Conservation (phyloP, 2,797 vertebrate species). For the Phoebastria nigripes region DNA sequence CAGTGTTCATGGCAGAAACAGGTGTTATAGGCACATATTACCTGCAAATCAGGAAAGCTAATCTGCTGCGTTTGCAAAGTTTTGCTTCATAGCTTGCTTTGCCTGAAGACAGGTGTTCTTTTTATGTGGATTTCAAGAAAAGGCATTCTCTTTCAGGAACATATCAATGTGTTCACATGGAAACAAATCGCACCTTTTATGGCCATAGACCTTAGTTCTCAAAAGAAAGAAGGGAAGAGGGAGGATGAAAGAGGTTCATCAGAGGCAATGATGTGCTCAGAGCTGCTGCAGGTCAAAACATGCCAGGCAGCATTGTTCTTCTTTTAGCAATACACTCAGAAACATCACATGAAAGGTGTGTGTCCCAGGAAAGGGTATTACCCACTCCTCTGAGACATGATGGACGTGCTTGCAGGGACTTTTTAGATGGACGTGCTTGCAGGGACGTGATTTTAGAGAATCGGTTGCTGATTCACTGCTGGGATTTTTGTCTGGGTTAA, state of each 20-base stretch:
- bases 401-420: background rate
- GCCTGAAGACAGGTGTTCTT: background rate
- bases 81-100: background rate
- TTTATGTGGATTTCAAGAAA: background rate
- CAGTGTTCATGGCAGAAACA: background rate
- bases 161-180: background rate
- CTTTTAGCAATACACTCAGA: background rate
- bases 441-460: background rate
- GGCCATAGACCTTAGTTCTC: background rate
- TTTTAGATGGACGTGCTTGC: background rate
- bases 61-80: background rate
- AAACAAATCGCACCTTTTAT: background rate
- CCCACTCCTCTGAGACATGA: background rate
- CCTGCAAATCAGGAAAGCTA: background rate
- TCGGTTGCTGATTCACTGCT: conserved; percentile 25
- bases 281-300: background rate
- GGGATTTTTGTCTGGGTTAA: conserved; percentile 2
- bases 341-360: conserved; percentile 4
- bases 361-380: background rate
- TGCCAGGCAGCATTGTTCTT: background rate
- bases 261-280: background rate
- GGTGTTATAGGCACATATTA: rapidly evolving
- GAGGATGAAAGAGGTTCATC: background rate
- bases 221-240: background rate
- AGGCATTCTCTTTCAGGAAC: background rate